A percentile compares a stretch with the other conserved stretches of the same genome.
phyloP scores from a whole-genome alignment of 2,113 vertebrate species.

The Notechis scutatus region DNA sequence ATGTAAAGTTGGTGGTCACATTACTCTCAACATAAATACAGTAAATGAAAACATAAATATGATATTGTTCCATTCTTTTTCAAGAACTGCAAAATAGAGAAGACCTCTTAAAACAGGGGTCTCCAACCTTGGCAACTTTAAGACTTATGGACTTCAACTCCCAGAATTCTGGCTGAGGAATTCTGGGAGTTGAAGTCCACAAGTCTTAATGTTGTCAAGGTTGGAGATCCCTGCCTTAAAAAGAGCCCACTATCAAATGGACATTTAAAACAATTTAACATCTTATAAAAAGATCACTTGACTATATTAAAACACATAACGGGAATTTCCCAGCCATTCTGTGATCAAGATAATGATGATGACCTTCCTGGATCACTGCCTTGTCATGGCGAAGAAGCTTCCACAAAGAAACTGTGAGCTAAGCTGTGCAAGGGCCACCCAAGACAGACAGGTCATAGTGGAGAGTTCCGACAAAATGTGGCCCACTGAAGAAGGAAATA shows the following conservation, averaged over 20 bases:
- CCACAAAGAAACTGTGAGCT: too few relatives aligned
- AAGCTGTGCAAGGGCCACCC: too few relatives aligned
- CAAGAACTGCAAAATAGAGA: neutral
- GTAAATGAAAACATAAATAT: neutral
- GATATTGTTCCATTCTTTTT: neutral
- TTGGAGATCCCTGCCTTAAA: neutral
- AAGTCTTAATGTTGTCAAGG: too few relatives aligned
- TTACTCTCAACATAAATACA: neutral
- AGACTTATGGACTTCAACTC: too few relatives aligned
- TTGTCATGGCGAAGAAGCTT: too few relatives aligned
- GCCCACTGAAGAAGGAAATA: too few relatives aligned
- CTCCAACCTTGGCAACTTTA: too few relatives aligned
- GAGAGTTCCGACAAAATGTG: too few relatives aligned
- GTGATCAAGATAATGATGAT: neutral
- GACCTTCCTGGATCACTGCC: too few relatives aligned
- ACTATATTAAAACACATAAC: neutral
- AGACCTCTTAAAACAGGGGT: neutral
- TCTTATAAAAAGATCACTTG: neutral
- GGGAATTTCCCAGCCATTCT: neutral
- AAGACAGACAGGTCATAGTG: too few relatives aligned
- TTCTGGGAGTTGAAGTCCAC: too few relatives aligned
- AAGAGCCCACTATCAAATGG: neutral
- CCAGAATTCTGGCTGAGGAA: too few relatives aligned
- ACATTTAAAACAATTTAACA: neutral
- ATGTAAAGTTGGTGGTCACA: neutral